Percentiles rank a stretch among this genome's conserved stretches.
Evolutionary conservation across 2,888 invertebrate species (phyloP).

Genomic region (Dryobota labecula): DNA sequence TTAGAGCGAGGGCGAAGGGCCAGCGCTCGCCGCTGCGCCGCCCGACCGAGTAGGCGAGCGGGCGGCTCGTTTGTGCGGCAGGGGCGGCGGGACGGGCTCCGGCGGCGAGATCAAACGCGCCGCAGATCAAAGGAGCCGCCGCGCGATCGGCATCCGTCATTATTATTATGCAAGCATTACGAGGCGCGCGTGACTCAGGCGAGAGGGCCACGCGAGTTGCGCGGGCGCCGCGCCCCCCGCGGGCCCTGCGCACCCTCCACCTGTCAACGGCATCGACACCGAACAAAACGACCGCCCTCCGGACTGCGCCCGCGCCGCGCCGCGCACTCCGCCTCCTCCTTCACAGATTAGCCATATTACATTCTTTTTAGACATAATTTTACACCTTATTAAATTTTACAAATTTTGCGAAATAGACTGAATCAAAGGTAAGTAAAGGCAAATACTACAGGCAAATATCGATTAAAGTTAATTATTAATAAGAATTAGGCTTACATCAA

Average conservation of each 20-base stretch:
- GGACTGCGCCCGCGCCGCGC: constrained; percentile 65
- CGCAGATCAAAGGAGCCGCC: constrained; percentile 90
- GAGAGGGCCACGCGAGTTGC: constrained; percentile 89
- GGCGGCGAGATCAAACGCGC: constrained; percentile 89
- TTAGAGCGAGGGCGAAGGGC: constrained; percentile 90
- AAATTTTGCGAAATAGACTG: constrained; percentile 21
- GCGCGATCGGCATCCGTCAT: constrained; percentile 91
- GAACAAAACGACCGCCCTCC: constrained; percentile 73
- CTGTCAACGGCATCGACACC: constrained; percentile 75
- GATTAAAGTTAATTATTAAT: background rate
- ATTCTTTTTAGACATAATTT: constrained; percentile 71
- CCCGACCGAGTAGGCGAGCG: constrained; percentile 89
- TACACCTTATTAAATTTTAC: constrained; percentile 74
- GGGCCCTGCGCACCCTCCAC: constrained; percentile 76
- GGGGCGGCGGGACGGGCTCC: constrained; percentile 88
- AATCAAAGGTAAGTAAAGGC: background rate
- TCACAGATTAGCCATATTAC: constrained; percentile 75
- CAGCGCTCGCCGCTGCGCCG: constrained; percentile 83
- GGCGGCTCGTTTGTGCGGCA: constrained; percentile 89
- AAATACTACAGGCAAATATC: background rate
- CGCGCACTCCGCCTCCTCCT: constrained; percentile 65
- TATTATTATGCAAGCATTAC: constrained; percentile 91
- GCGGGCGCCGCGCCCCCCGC: constrained; percentile 83
- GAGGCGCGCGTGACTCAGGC: constrained; percentile 90
- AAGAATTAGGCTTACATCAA: background rate